phyloP scores from a whole-genome alignment of 2,888 invertebrate species.

The Eumerus sabulonum region DNA sequence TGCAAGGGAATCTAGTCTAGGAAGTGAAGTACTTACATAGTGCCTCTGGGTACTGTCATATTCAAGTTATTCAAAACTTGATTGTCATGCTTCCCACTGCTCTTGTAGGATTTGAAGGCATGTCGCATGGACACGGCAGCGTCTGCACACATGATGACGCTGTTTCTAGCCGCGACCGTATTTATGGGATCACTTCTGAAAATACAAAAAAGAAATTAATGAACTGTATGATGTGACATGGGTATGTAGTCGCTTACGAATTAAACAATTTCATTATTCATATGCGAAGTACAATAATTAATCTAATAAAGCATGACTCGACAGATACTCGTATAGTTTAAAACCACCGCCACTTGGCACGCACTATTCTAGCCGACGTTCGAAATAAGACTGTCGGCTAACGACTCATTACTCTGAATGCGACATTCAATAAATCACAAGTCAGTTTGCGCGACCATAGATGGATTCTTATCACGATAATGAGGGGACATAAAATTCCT shows the following conservation, averaged over 20 bases:
- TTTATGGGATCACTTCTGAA: conserved; percentile 76
- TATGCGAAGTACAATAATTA: too few relatives aligned
- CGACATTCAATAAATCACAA: too few relatives aligned
- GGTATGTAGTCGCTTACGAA: too few relatives aligned
- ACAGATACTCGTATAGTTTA: too few relatives aligned
- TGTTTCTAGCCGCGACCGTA: conserved; percentile 71
- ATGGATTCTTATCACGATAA: too few relatives aligned
- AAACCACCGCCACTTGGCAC: too few relatives aligned
- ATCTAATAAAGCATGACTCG: too few relatives aligned
- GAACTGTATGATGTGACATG: background rate
- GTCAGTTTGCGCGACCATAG: too few relatives aligned
- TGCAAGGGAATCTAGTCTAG: conserved; percentile 10
- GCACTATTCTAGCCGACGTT: background rate
- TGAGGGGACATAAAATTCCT: too few relatives aligned
- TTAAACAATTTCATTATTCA: too few relatives aligned
- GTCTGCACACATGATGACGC: conserved; percentile 77
- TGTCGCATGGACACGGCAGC: conserved; percentile 93
- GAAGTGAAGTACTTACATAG: conserved; percentile 87
- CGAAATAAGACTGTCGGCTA: too few relatives aligned
- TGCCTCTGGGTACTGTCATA: conserved; percentile 96
- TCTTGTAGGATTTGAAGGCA: conserved; percentile 91
- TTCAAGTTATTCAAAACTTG: conserved; percentile 92
- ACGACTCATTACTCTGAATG: too few relatives aligned
- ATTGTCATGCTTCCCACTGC: conserved; percentile 91
- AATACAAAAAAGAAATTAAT: conserved; percentile 52